Evolutionary conservation across 2,113 vertebrate genomes (phyloP).

Genomic region (rat (Rattus norvegicus)): GRCr8 NC_086026.1:111142001-111142500

Average conservation of each 20-base stretch:
- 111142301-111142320: neutral
- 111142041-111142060: neutral
- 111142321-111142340: neutral
- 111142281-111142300: too few species aligned
- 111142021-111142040: neutral
- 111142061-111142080: neutral
- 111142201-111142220: neutral
- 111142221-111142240: neutral
- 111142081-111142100: neutral
- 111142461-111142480: neutral
- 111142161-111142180: neutral
- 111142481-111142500: neutral
- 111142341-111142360: neutral
- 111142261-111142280: too few species aligned
- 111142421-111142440: neutral
- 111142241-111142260: too few species aligned
- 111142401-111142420: neutral
- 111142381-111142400: neutral
- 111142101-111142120: neutral
- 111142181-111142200: neutral
- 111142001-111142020: neutral
- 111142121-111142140: neutral
- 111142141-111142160: neutral
- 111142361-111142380: neutral
- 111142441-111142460: neutral